phyloP scores from a whole-genome alignment of 2,797 vertebrate species.

The Linurgus olivaceus region DNA sequence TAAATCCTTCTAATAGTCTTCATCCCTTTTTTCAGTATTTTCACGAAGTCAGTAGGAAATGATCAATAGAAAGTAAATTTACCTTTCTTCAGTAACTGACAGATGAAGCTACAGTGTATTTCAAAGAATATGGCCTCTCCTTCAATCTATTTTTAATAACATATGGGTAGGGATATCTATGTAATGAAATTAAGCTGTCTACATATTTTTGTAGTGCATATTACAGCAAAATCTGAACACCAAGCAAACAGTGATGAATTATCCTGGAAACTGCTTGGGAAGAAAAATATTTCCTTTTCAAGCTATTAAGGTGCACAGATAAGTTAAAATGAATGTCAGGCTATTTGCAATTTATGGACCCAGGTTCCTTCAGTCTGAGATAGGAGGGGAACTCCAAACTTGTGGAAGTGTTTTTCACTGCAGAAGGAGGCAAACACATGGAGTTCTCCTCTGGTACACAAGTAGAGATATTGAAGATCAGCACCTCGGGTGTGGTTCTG shows the following conservation, averaged over 20 bases:
- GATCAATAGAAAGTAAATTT: constrained; percentile 27
- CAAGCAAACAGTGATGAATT: constrained; percentile 26
- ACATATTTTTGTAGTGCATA: constrained; percentile 41
- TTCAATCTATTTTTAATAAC: not conserved
- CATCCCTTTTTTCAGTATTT: not conserved
- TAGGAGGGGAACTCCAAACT: not conserved
- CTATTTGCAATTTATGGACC: not conserved
- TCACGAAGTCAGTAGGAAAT: constrained; percentile 12
- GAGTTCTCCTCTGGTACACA: not conserved
- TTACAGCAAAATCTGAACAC: constrained; percentile 20
- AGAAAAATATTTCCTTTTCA: constrained; percentile 35
- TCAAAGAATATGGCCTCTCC: not conserved
- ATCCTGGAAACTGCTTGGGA: not conserved
- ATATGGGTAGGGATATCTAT: not conserved
- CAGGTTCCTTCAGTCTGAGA: not conserved
- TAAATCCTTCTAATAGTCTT: not conserved
- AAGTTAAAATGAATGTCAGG: not conserved
- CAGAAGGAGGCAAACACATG: not conserved
- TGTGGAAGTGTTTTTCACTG: not conserved
- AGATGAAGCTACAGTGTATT: not conserved
- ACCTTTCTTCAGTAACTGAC: not conserved
- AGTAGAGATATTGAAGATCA: rapidly evolving
- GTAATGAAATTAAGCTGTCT: constrained; percentile 44
- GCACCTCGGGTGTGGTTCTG: not conserved
- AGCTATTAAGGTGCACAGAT: not conserved